Conservation (phyloP, 2,888 invertebrate species). For the Neocrepidodera transversa region DNA sequence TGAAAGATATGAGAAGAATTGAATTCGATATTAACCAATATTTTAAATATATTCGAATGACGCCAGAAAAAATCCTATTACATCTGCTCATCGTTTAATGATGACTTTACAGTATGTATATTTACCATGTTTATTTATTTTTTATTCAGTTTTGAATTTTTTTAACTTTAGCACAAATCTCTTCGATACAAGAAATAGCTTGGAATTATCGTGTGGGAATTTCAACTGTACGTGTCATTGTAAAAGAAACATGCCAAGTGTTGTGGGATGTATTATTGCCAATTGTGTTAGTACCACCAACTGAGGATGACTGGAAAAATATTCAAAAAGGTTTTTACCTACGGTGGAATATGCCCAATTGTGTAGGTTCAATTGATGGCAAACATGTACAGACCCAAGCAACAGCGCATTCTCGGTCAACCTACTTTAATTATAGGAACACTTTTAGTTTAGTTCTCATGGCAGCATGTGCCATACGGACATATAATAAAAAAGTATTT, state of each 20-base stretch:
- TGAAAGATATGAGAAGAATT: not conserved
- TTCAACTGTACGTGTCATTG: constrained; percentile 45
- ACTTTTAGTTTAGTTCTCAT: constrained; percentile 39
- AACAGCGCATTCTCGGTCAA: constrained; percentile 44
- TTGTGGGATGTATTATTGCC: constrained; percentile 43
- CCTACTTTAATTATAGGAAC: constrained; percentile 49
- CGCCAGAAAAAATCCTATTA: constrained; percentile 13
- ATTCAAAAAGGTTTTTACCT: constrained; percentile 29
- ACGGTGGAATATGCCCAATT: constrained; percentile 41
- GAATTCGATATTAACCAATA: constrained; percentile 16
- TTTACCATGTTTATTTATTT: constrained; percentile 4
- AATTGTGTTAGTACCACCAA: not conserved
- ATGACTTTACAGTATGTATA: constrained; percentile 9
- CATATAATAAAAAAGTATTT: no score
- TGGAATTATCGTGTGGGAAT: no score
- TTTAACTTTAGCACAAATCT: no score
- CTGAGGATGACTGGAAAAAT: constrained; percentile 8
- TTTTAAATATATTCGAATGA: constrained; percentile 16
- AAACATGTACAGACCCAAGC: constrained; percentile 46
- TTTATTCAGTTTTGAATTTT: no score
- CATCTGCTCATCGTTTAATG: constrained; percentile 7
- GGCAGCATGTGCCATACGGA: constrained; percentile 47
- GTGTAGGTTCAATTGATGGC: constrained; percentile 48
- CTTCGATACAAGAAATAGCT: no score
- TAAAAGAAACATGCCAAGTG: no score